Evolutionary conservation across 2,113 vertebrate species (phyloP), one percentile per base, ranked within the genome.

Genomic region (Daboia siamensis): DNA sequence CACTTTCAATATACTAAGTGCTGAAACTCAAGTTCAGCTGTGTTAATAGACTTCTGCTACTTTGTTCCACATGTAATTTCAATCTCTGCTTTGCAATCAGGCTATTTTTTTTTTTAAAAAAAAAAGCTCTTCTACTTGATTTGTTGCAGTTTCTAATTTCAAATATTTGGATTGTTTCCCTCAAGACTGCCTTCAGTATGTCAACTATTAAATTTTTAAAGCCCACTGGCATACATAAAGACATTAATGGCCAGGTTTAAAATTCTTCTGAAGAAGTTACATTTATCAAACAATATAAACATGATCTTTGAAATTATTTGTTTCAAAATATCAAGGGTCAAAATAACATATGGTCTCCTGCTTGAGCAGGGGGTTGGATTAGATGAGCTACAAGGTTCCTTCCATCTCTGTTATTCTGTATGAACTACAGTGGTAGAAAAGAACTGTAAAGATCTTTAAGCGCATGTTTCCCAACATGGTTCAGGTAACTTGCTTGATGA

Each of bases 401-500:
- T 51, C 48, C 48, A 51, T 51, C 48, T 51, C 48, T 51, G 48
- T 51, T 51, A 9, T 51, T 51, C 48, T 51, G 8, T 51, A 10
- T 51, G 48, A 51, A 24, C 1, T 26, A 54, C 1, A 57, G 4
- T 46, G n/a, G 13, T 24, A 2, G 59, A 74, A 56, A 52, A 39
- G 21, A 87, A 87, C 17, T 11, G 2, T 57, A 59, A 61, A 64
- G 46, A 51, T 46, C 9, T 54, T 20, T 61, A 48, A 57, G 15
- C 26, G 23, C 26, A 56, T 92, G 29, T 80, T 44, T 59, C 44
- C 15, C 5, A 87, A 33, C 13, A 12, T 84, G 17, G 5, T 20
- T 84, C 64, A 24, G 33, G 84, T 59, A 87, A 88, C 55, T 90
- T 94, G 64, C 90, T 93, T 91, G 90, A 4, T 84, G 29, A 57